Base-by-base conservation (phyloP, 1,140 invertebrate genomes). In the Ridgeia piscesae region DNA sequence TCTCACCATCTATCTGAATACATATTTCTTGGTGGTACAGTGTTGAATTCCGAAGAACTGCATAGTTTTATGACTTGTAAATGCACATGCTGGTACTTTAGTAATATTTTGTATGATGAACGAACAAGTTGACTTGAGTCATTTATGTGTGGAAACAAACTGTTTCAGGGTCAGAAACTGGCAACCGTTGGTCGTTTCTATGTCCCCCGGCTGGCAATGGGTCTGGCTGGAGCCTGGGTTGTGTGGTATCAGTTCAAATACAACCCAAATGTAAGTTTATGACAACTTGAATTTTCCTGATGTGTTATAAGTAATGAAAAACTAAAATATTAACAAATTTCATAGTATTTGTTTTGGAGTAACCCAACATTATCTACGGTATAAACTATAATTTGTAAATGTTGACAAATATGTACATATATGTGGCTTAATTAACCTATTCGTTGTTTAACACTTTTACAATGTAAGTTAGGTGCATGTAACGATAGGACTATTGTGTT, bases 231-330 rank as follows among this genome's bases (percentile, higher is more conserved):
- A 6, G 4, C 33, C 35, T 90, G 35, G 33, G 21, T 35, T 35
- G n/a, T 35, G 34, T 90, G 35, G 33, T 90, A 90, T n/a, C 89
- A 90, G 34, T 33, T 90, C 17, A 90, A 90, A 35, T 90, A 90
- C 35, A 90, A 90, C 89, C 89, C 34, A 34, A 90, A 90, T 90
- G 89, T 90, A 90, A 90, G 89, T 90, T 77, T 17, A 77, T 77
- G 58, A 77, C 58, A 77, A 77, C 58, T 77, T 8, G 58, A 77
- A 77, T 77, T 77, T 8, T 77, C 58, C 27, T 77, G 58, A 21
- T 77, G 58, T 77, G 14, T 27, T 31, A 77, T 17, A 21, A 31
- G 17, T 21, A 77, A 9, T 77, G 27, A n/a, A n/a, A n/a, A n/a
- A n/a, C n/a, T n/a, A n/a, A n/a, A n/a, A n/a, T n/a, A n/a, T n/a